Evolutionary conservation across 2,888 invertebrate genomes (phyloP).

Genomic region (Cacoxenus indagator): DNA sequence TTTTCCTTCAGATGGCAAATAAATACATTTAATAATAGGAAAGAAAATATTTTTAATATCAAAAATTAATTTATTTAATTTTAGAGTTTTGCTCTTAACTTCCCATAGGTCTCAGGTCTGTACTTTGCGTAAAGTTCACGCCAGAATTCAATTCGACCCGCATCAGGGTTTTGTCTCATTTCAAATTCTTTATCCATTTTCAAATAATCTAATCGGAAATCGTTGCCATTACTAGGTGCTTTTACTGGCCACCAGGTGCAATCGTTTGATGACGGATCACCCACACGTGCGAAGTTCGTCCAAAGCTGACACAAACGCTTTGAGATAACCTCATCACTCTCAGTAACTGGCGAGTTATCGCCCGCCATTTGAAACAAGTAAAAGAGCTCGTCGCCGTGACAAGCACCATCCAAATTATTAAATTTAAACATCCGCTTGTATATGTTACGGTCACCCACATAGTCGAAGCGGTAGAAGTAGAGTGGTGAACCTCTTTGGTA

Average conservation of each 20-base stretch:
- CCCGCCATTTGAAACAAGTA: slow-evolving; percentile 72
- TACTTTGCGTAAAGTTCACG: slow-evolving; percentile 63
- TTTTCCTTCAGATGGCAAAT: background rate
- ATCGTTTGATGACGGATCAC: slow-evolving; percentile 68
- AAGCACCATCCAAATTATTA: slow-evolving; percentile 72
- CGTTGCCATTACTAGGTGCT: slow-evolving; percentile 26
- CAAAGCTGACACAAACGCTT: slow-evolving; percentile 73
- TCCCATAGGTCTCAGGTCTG: slow-evolving; percentile 40
- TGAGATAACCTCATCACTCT: slow-evolving; percentile 63
- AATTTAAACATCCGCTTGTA: slow-evolving; percentile 71
- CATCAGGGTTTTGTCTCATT: slow-evolving; percentile 63
- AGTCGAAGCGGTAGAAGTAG: slow-evolving; percentile 75
- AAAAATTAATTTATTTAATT: slow-evolving; percentile 12
- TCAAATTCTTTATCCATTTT: slow-evolving; percentile 54
- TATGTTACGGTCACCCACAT: slow-evolving; percentile 73
- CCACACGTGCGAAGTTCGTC: slow-evolving; percentile 77
- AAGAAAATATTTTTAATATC: background rate
- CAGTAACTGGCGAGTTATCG: slow-evolving; percentile 37
- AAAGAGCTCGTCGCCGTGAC: slow-evolving; percentile 76
- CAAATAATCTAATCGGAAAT: slow-evolving; percentile 60
- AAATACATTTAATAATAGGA: background rate
- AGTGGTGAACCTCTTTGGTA: slow-evolving; percentile 68
- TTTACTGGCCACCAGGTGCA: slow-evolving; percentile 58
- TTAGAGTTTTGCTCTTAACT: slow-evolving; percentile 51
- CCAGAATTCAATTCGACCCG: slow-evolving; percentile 66